phyloP scores from a whole-genome alignment of 2,113 vertebrate species.

The Pholis gunnellus region DNA sequence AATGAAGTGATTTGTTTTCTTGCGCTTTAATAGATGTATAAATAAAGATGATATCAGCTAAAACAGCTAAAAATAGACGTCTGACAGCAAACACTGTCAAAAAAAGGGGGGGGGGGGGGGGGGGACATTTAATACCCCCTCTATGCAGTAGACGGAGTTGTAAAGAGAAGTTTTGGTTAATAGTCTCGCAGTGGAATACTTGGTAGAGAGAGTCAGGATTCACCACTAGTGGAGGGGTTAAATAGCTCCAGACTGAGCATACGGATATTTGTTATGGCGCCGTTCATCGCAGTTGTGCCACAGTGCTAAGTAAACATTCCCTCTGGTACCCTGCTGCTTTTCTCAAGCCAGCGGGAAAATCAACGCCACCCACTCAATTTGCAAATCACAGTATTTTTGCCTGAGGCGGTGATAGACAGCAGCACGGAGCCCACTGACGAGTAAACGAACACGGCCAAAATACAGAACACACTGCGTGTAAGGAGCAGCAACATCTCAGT shows the following conservation, averaged over 20 bases:
- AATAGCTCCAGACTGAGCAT: conserved; percentile 48
- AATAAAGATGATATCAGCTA: conserved; percentile 29
- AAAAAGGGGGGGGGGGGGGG: background rate
- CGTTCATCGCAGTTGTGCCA: conserved; percentile 57
- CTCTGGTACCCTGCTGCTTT: conserved; percentile 57
- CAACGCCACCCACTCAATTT: conserved; percentile 74
- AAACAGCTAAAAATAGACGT: conserved; percentile 13
- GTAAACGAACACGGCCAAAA: conserved; percentile 40
- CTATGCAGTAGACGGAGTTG: background rate
- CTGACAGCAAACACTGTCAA: background rate
- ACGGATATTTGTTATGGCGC: conserved; percentile 57
- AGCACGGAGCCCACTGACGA: conserved; percentile 41
- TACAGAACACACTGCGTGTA: conserved; percentile 7
- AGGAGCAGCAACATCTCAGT: background rate
- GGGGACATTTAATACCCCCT: background rate
- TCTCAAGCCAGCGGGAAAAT: conserved; percentile 73
- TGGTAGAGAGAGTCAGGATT: background rate
- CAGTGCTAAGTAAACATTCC: conserved; percentile 71
- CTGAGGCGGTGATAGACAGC: conserved; percentile 62
- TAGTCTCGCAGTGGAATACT: background rate
- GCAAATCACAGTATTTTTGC: conserved; percentile 75
- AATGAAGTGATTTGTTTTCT: conserved; percentile 17
- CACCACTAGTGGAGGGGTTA: background rate
- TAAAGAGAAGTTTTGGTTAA: background rate
- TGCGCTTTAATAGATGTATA: conserved; percentile 18